A percentile compares a stretch with the other conserved stretches of the same genome.
Conservation (phyloP, 2,888 invertebrate genomes). For the Hirtodrosophila cameraria region DNA sequence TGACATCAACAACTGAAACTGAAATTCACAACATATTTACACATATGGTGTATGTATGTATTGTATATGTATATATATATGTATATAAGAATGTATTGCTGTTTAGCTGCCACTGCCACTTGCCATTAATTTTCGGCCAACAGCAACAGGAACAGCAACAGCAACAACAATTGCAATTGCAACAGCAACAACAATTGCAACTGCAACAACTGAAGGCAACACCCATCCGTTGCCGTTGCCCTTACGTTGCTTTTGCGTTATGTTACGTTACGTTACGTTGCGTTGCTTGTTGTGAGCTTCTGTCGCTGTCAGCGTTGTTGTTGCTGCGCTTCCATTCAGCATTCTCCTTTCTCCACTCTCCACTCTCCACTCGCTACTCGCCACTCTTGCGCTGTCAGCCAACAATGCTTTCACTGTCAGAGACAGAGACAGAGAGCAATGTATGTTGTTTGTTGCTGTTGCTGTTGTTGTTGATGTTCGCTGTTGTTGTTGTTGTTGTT, state of each 20-base stretch:
- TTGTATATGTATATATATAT: conserved; percentile 5
- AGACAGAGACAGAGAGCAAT: conserved; percentile 30
- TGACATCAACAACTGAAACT: conserved; percentile 43
- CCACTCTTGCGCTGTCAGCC: conserved; percentile 68
- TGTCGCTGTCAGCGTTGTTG: conserved; percentile 43
- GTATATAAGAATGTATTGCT: conserved; percentile 53
- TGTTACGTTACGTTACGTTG: conserved; percentile 57
- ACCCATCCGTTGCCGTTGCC: conserved; percentile 32
- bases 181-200: conserved; percentile 7
- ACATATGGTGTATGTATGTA: background rate
- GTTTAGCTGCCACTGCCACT: conserved; percentile 69
- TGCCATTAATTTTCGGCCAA: conserved; percentile 74
- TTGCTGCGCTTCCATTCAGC: conserved; percentile 15
- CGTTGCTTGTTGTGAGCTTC: conserved; percentile 33
- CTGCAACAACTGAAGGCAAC: conserved; percentile 28
- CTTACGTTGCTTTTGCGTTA: conserved; percentile 31
- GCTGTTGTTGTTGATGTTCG: conserved; percentile 36
- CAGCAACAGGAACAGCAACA: conserved; percentile 47
- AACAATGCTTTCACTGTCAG: conserved; percentile 80
- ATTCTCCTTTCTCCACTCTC: conserved; percentile 18
- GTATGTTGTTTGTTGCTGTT: conserved; percentile 26
- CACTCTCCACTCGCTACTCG: conserved; percentile 16
- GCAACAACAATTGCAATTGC: conserved; percentile 13
- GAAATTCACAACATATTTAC: conserved; percentile 19
- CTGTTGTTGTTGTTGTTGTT: conserved; percentile 33